Percentiles rank a stretch among this genome's conserved stretches.
Conservation (phyloP, 1,140 invertebrate species). For the Drosophila bifasciata region DNA sequence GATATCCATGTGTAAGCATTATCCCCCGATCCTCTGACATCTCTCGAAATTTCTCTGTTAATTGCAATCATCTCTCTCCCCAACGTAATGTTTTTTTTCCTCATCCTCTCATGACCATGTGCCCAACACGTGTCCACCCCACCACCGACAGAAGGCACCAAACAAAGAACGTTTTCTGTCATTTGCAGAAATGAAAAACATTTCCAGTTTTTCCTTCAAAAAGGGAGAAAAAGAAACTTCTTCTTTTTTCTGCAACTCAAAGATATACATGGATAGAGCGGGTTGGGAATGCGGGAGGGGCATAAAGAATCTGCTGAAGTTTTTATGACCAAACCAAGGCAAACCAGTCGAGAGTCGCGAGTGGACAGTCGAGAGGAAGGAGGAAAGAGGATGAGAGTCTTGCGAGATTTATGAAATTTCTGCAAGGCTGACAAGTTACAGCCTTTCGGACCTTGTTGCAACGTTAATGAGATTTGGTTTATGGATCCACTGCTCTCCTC, state of each 20-base stretch:
- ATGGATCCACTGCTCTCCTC: slow-evolving; percentile 11
- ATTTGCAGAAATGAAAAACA: slow-evolving; percentile 65
- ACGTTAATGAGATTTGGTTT: slow-evolving; percentile 39
- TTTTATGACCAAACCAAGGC: slow-evolving; percentile 69
- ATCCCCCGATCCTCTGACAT: slow-evolving; percentile 5
- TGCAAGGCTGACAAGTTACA: slow-evolving; percentile 48
- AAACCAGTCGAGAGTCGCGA: slow-evolving; percentile 46
- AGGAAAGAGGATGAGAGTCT: slow-evolving; percentile 11
- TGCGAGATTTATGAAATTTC: slow-evolving; percentile 48
- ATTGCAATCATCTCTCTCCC: slow-evolving; percentile 20
- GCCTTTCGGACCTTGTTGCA: slow-evolving; percentile 30
- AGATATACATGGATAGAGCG: neutral
- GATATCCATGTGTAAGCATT: slow-evolving; percentile 27
- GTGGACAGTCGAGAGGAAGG: slow-evolving; percentile 1
- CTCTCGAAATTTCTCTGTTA: slow-evolving; percentile 13
- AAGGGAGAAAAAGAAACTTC: slow-evolving; percentile 50
- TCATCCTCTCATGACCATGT: slow-evolving; percentile 23
- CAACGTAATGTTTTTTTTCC: slow-evolving; percentile 41
- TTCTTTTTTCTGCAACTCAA: slow-evolving; percentile 15
- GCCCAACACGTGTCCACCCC: slow-evolving; percentile 57
- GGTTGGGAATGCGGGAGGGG: neutral
- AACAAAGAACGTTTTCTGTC: slow-evolving; percentile 49
- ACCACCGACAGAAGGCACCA: neutral
- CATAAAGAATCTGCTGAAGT: slow-evolving; percentile 32
- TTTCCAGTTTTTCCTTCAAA: slow-evolving; percentile 57